A percentile compares a stretch with the other conserved stretches of the same genome.
Conservation (phyloP, 37 sponge, comb jelly and placozoan genomes). For the Axinella damicornis region DNA sequence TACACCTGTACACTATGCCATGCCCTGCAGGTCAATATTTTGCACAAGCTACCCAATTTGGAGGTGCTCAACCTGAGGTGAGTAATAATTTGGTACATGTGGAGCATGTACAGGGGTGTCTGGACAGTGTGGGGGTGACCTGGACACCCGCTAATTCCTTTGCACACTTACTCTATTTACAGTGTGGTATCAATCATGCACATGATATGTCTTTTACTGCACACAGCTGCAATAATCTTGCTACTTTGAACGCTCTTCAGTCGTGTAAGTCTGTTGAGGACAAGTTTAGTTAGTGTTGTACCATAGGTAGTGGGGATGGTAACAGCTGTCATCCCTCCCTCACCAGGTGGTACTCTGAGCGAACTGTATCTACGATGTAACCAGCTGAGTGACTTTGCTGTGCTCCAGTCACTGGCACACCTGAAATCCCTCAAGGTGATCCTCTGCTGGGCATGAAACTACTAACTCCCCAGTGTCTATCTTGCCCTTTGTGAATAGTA, state of each 20-base stretch:
- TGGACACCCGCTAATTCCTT: too few relatives aligned
- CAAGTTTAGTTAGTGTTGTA: background rate
- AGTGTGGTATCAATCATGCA: background rate
- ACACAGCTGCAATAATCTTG: slow-evolving; percentile 64
- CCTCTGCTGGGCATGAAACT: too few relatives aligned
- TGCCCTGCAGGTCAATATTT: slow-evolving; percentile 15
- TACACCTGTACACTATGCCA: background rate
- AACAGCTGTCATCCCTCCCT: too few relatives aligned
- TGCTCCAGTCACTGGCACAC: slow-evolving; percentile 45
- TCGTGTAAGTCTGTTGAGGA: slow-evolving; percentile 35
- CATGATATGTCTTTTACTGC: background rate
- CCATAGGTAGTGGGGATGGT: too few relatives aligned
- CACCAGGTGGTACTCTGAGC: slow-evolving; percentile 51
- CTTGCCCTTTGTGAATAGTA: too few relatives aligned
- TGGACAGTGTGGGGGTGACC: too few relatives aligned
- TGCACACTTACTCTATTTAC: too few relatives aligned
- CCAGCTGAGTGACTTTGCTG: slow-evolving; percentile 42
- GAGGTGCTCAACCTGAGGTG: slow-evolving; percentile 74
- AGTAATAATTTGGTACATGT: too few relatives aligned
- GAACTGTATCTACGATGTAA: slow-evolving; percentile 75
- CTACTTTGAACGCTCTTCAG: slow-evolving; percentile 37
- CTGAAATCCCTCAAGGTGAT: slow-evolving; percentile 37
- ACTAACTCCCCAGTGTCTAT: too few relatives aligned
- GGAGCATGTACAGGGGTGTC: too few relatives aligned
- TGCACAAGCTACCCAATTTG: slow-evolving; percentile 36